phyloP scores from a whole-genome alignment of 2,888 invertebrate genomes.

The Dendrolimus houi region DNA sequence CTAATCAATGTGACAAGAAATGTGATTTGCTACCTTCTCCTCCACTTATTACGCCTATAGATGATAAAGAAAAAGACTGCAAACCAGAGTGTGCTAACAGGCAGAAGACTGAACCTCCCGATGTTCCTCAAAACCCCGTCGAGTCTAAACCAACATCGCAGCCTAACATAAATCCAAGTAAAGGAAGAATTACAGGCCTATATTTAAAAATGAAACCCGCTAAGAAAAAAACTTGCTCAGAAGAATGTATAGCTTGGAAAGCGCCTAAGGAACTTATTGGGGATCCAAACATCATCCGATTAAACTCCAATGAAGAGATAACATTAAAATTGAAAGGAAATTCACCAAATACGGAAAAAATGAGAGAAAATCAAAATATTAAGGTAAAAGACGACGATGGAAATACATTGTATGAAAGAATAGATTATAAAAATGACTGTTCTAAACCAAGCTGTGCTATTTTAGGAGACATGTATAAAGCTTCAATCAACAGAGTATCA shows the following conservation, averaged over 20 bases:
- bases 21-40: neutral
- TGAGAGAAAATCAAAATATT: conserved; percentile 33
- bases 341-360: conserved; percentile 37
- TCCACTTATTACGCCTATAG: too few relatives aligned
- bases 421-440: conserved; percentile 26
- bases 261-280: neutral
- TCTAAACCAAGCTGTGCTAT: conserved; percentile 16
- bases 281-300: conserved; percentile 16
- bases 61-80: conserved; percentile 12
- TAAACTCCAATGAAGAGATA: conserved; percentile 34
- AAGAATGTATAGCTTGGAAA: conserved; percentile 18
- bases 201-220: conserved; percentile 31
- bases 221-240: conserved; percentile 16
- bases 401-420: conserved; percentile 41
- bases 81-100: conserved; percentile 17
- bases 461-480: conserved; percentile 33
- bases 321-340: conserved; percentile 30
- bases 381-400: conserved; percentile 48
- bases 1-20: neutral
- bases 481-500: conserved; percentile 31
- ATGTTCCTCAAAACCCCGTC: neutral
- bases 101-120: conserved; percentile 2
- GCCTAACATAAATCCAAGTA: neutral
- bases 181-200: conserved; percentile 24
- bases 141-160: conserved; percentile 1